phyloP scores from a whole-genome alignment of 2,113 vertebrate species.

The Phasianus colchicus region DNA sequence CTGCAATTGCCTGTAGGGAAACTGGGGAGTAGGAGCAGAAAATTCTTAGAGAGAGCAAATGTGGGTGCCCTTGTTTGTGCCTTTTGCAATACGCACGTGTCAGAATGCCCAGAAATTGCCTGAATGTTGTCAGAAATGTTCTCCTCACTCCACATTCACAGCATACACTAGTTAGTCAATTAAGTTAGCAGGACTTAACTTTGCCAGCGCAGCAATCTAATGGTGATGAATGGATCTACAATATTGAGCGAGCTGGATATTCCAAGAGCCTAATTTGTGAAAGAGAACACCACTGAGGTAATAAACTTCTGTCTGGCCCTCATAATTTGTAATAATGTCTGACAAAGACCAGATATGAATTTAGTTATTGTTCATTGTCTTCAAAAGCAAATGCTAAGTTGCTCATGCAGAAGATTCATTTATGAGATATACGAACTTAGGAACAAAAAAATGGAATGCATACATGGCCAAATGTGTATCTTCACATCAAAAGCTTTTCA shows the following conservation, averaged over 20 bases:
- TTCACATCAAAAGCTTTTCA: background rate
- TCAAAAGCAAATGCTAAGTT: conserved; percentile 43
- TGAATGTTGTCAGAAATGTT: background rate
- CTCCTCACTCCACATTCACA: background rate
- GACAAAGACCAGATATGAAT: conserved; percentile 53
- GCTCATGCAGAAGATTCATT: conserved; percentile 52
- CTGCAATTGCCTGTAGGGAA: background rate
- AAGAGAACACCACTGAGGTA: conserved; percentile 18
- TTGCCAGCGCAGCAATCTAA: conserved; percentile 27
- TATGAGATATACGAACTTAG: conserved; percentile 47
- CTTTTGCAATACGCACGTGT: background rate
- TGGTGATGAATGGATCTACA: conserved; percentile 32
- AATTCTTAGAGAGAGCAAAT: background rate
- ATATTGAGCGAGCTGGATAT: background rate
- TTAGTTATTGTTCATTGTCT: conserved; percentile 56
- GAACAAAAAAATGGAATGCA: background rate
- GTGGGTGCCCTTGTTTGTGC: rapidly evolving
- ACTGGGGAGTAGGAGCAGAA: background rate
- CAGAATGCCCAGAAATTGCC: background rate
- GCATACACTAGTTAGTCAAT: background rate
- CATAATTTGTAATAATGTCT: conserved; percentile 64
- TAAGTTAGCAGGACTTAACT: background rate
- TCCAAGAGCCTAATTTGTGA: conserved; percentile 59
- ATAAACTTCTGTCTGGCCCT: conserved; percentile 50
- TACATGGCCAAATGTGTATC: background rate